Evolutionary conservation across 2,888 invertebrate species (phyloP), one percentile per base, ranked within the genome.

Genomic region (Sipunculus nudus): DNA sequence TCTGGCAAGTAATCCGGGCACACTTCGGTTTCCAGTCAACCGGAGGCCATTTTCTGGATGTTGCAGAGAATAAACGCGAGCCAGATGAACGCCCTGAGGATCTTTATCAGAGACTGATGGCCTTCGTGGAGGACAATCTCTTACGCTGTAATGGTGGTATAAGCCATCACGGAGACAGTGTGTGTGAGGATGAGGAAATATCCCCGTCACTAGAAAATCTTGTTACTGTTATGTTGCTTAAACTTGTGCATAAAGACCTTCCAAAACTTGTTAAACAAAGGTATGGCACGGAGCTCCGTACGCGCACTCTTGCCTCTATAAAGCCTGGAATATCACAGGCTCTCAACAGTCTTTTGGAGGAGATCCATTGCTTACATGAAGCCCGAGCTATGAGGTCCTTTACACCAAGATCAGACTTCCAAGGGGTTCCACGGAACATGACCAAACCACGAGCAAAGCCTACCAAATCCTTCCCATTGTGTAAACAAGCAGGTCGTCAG

Each of bases 291-390:
- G 67, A 68, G 13, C 49, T 68, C 8, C 32, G 68, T 21, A 63
- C 66, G 0, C 40, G 59, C 16, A 67, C 68, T 19, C 60, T 72
- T 16, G 62, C 69, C 8, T 67, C 66, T 5, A 25, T 69, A 8
- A 71, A 67, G 53, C 69, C 67, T 3, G 58, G 64, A 50, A 70
- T 66, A n/a, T 68, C 66, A 2, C 63, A 53, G 19, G 68, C 68
- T 13, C 56, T 68, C 6, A 38, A 29, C 10, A 60, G 54, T 21
- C 43, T 71, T 16, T 52, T 50, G 16, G 32, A 58, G 4, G 50
- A 58, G n/a, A 21, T 56, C 8, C 16, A n/a, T 21, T 25, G 2
- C 31, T 26, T 43, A n/a, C 43, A 53, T 13, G 1, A 53, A 26
- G 16, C 5, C 25, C 16, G 31, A 31, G 35, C 2, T 21, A 3